Conservation (phyloP, 2,888 invertebrate genomes). For the Eilema caniola region DNA sequence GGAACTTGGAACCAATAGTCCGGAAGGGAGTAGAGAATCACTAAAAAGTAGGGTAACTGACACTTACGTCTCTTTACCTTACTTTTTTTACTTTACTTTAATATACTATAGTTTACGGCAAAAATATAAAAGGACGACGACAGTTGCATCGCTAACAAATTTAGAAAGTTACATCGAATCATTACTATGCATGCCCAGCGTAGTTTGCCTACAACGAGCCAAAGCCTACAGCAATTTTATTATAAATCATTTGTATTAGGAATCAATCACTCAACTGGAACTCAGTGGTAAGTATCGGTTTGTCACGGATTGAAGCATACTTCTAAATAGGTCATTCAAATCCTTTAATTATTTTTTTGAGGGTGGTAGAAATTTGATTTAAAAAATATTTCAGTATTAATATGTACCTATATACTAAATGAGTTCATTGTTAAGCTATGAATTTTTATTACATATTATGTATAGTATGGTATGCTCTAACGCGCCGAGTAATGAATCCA, state of each 20-base stretch:
- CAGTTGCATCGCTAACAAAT: background rate
- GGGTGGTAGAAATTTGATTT: too few relatives aligned
- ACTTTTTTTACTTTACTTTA: too few relatives aligned
- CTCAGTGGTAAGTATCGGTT: conserved; percentile 1
- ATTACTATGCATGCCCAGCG: background rate
- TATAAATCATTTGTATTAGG: conserved; percentile 1
- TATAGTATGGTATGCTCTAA: conserved; percentile 23
- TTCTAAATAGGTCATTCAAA: background rate
- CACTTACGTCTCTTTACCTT: too few relatives aligned
- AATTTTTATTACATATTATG: conserved; percentile 1
- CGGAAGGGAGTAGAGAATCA: background rate
- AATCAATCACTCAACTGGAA: conserved; percentile 7
- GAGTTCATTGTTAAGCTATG: background rate
- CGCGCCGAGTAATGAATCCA: conserved; percentile 55
- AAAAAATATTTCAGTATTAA: background rate
- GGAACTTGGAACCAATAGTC: too few relatives aligned
- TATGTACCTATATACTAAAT: background rate
- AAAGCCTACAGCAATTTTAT: background rate
- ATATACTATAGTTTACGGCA: background rate
- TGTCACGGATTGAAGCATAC: background rate
- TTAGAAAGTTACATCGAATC: background rate
- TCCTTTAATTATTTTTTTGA: background rate
- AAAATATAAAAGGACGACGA: conserved; percentile 1
- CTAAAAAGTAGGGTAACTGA: background rate
- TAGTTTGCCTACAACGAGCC: background rate